These are phyloP conservation scores for Keiferia lycopersicella DNA, from an alignment of 2,888 invertebrate genomes.

Conservation along the genomic window DNA sequence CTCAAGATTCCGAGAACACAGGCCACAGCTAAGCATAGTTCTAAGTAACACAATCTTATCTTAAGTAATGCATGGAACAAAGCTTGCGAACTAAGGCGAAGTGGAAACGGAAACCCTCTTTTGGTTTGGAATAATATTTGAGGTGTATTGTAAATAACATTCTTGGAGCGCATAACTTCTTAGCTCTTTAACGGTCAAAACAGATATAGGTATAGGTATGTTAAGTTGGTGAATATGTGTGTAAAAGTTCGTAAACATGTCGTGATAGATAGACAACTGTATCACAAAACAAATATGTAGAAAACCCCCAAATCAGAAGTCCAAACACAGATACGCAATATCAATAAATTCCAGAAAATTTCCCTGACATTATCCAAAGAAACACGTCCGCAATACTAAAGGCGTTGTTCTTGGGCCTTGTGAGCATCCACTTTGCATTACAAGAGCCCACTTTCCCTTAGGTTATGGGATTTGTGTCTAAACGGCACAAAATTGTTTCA, in stretches of 20 bases:
- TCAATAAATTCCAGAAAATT: conserved; percentile 20
- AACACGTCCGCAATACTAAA: conserved; percentile 31
- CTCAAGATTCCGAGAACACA: conserved; percentile 20
- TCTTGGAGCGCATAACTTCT: background rate
- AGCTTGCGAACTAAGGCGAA: conserved; percentile 35
- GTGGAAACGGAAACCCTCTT: conserved; percentile 42
- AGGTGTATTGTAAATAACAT: conserved; percentile 37
- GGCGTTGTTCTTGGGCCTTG: conserved; percentile 27
- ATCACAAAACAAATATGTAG: background rate
- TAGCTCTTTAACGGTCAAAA: background rate
- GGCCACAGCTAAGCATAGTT: conserved; percentile 4
- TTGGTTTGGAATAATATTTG: conserved; percentile 45
- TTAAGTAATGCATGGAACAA: conserved; percentile 26
- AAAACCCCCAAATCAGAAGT: conserved; percentile 16
- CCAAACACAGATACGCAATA: conserved; percentile 16
- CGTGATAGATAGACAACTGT: background rate
- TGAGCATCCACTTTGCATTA: conserved; percentile 37
- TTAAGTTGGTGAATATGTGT: no score
- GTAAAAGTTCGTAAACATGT: background rate
- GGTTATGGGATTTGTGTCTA: conserved; percentile 34
- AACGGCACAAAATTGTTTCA: conserved; percentile 42
- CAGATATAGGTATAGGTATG: no score
- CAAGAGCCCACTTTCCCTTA: conserved; percentile 57
- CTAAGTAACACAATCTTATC: conserved; percentile 30
- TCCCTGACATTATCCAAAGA: conserved; percentile 26